These are phyloP conservation scores for Microcebus ravelobensis DNA, from an alignment of 2,113 vertebrate genomes.

Conservation along the genomic window DNA sequence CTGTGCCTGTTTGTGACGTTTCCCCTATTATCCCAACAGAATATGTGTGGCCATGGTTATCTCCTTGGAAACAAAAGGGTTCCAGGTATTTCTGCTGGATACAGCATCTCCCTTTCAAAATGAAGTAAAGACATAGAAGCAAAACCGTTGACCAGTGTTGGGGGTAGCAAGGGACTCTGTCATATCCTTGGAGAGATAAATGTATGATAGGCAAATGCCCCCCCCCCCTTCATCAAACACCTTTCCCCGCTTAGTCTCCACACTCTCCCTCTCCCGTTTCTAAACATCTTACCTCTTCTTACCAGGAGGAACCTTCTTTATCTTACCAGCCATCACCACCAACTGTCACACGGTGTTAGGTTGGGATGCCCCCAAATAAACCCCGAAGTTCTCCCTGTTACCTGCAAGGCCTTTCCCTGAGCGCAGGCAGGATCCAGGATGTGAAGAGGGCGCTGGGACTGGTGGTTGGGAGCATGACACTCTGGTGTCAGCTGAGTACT, in stretches of 20 bases:
- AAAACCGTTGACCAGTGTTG: neutral
- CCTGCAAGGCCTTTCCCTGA: neutral
- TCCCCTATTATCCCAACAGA: neutral
- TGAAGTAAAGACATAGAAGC: neutral
- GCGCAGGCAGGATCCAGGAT: neutral
- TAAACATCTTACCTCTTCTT: neutral
- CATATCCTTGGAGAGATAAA: neutral
- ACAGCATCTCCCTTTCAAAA: neutral
- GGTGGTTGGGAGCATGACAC: neutral
- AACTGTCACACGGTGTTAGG: neutral
- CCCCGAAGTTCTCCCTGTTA: neutral
- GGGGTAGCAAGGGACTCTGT: neutral
- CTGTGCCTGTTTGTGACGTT: neutral
- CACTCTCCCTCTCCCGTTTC: neutral
- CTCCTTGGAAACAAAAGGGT: neutral
- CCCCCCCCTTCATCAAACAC: neutral
- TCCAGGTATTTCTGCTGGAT: neutral
- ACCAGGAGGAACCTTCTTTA: neutral
- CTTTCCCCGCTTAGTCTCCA: neutral
- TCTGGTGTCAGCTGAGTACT: neutral
- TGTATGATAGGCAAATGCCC: neutral
- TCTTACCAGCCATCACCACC: neutral
- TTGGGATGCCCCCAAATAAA: neutral
- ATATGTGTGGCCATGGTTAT: neutral
- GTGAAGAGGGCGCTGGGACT: neutral